A percentile compares a stretch with the other conserved stretches of the same genome.
phyloP scores from a whole-genome alignment of 2,113 vertebrate genomes.

The Motacilla alba region DNA sequence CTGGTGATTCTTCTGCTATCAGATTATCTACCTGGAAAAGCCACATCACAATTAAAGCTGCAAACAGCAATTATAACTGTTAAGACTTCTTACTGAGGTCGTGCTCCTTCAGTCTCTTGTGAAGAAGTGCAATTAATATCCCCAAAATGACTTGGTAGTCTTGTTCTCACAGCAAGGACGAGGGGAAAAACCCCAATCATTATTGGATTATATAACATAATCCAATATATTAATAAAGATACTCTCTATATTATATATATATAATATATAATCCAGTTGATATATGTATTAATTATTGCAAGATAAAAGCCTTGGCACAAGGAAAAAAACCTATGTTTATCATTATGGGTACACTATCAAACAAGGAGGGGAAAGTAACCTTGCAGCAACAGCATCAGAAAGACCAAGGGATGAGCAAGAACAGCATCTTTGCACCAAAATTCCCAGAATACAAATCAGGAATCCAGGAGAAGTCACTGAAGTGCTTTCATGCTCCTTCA shows the following conservation, averaged over 20 bases:
- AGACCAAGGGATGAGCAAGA: not conserved
- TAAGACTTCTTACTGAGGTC: not conserved
- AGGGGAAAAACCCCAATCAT: not conserved
- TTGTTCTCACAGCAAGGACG: not conserved
- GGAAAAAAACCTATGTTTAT: not conserved
- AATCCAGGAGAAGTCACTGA: not conserved
- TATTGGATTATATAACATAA: not conserved
- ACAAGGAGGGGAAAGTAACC: not conserved
- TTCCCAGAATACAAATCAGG: not conserved
- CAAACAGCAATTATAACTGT: not conserved
- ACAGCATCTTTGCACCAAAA: not conserved
- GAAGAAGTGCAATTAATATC: not conserved
- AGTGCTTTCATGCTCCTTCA: not conserved
- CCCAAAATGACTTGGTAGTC: not conserved
- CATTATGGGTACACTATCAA: accelerated
- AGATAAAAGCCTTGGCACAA: not conserved
- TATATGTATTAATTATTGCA: not conserved
- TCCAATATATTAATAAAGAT: not conserved
- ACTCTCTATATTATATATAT: too few species aligned
- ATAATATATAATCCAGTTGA: not conserved
- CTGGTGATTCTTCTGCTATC: not conserved
- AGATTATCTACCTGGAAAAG: not conserved
- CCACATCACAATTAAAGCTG: not conserved
- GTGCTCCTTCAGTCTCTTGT: not conserved
- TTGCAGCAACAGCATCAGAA: not conserved